These are phyloP conservation scores for Acromyrmex heyeri DNA, from an alignment of 1,140 invertebrate genomes.

Conservation along the genomic window DNA sequence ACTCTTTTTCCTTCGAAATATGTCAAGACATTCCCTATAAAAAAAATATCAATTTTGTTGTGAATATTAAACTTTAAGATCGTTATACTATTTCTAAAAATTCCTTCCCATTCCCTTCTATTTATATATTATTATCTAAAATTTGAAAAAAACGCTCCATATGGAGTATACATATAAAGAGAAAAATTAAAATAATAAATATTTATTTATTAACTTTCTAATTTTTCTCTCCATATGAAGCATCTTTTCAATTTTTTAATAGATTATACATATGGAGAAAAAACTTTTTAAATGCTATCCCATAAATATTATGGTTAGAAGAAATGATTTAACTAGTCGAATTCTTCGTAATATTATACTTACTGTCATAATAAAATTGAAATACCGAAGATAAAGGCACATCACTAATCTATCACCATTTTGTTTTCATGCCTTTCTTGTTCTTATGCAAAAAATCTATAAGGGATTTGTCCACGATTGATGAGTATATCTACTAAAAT, in stretches of 20 bases:
- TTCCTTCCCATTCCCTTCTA: no score
- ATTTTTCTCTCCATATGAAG: no score
- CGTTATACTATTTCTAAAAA: no score
- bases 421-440: conserved; percentile 14
- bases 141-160: no score
- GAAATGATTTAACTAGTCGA: not conserved
- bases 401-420: conserved; percentile 65
- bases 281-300: no score
- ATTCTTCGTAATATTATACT: conserved; percentile 25
- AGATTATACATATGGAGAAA: no score
- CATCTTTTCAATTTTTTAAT: no score
- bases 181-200: no score
- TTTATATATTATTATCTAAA: no score
- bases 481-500: conserved; percentile 31
- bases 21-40: conserved; percentile 65
- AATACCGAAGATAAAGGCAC: conserved; percentile 56
- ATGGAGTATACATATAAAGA: no score
- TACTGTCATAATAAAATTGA: conserved; percentile 63
- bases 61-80: not conserved
- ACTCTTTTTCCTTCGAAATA: conserved; percentile 44
- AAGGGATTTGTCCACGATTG: conserved; percentile 13
- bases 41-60: not conserved
- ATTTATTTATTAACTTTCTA: no score
- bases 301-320: no score
- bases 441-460: conserved; percentile 35